Base-by-base conservation (phyloP, 2,888 invertebrate species). In the Loripinus fragilis region DNA sequence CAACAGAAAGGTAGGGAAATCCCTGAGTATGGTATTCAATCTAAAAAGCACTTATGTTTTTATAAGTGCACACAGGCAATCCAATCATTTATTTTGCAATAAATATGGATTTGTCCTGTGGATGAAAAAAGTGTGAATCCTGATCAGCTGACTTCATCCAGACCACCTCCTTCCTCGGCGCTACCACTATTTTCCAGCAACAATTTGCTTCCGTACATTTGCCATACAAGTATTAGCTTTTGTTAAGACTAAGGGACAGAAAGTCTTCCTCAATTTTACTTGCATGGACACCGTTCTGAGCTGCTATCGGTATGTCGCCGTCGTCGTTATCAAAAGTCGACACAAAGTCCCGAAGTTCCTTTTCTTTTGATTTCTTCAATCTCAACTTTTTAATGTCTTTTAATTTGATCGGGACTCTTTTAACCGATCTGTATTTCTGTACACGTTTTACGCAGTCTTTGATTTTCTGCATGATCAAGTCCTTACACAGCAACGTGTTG, bases 401-500 rank as follows among this genome's bases (percentile, higher is more conserved):
- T 30, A 88, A 65, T 74, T 78, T 88, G 77, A 89, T 88, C 65
- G 90, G 90, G 28, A 87, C 72, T 8, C 87, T 81, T 23, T 87
- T 85, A 0, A 83, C 78, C 28, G 84, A 71, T 69, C 81, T 84
- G 75, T 85, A 85, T 17, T 86, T 78, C 25, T 88, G 78, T 30
- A 88, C 80, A 33, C 89, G 86, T 60, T 86, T 82, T 8, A 94
- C 88, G 67, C 90, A 88, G 52, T 90, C 83, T 30, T 86, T 89
- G 42, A 94, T 91, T 68, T 91, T 91, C 41, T 91, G 86, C 23
- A 91, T 88, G 42, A 94, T 93, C 10, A 90, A 75, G 70, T 93
- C 91, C 67, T 92, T 84, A 78, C 91, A 90, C 28, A 91, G 78
- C 5, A 91, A 81, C 1, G 94, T 93, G 87, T 94, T 94, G 87